A percentile compares a stretch with the other conserved stretches of the same genome.
phyloP scores from a whole-genome alignment of 2,113 vertebrate species.

The Pluvianellus socialis region DNA sequence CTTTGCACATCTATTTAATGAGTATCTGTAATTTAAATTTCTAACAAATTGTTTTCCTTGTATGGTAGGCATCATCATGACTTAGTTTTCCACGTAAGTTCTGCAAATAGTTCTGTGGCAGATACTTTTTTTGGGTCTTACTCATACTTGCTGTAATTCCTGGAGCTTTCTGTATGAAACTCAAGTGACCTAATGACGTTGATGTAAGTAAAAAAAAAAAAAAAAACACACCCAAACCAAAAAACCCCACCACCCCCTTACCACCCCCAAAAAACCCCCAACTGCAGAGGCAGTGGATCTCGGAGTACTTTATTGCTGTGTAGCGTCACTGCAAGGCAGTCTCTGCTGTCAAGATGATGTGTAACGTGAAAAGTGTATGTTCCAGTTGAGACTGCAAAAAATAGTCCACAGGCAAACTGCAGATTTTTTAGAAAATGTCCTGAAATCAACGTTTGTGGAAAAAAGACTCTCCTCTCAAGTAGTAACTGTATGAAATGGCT shows the following conservation, averaged over 20 bases:
- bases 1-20: background rate
- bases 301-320: background rate
- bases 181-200: background rate
- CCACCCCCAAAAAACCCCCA: no score
- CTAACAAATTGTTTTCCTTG: background rate
- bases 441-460: background rate
- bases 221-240: background rate
- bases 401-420: background rate
- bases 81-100: background rate
- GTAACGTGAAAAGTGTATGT: accelerated
- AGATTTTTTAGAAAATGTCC: background rate
- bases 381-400: background rate
- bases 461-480: background rate
- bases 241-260: no score
- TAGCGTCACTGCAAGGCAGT: background rate
- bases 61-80: background rate
- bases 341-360: background rate
- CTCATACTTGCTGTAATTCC: background rate
- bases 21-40: background rate
- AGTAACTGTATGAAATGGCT: background rate
- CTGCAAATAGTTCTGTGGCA: background rate
- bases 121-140: background rate
- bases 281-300: background rate
- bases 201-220: background rate
- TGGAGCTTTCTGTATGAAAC: background rate